Evolutionary conservation across 2,888 invertebrate species (phyloP), one percentile per base, ranked within the genome.

Genomic region (Diplazon laetatorius): DNA sequence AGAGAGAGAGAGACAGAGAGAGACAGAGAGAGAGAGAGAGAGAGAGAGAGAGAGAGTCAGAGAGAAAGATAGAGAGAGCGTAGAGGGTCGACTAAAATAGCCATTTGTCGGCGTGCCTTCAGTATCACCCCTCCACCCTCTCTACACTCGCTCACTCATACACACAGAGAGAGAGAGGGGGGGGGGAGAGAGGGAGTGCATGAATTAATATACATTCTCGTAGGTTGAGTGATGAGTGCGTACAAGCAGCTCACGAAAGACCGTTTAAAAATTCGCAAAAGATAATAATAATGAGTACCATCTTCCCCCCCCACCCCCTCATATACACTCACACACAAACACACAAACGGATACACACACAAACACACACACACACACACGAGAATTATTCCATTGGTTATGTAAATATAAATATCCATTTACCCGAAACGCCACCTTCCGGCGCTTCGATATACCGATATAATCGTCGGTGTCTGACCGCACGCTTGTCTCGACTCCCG

Each of bases 191-290:
- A n/a, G n/a, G n/a, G n/a, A n/a, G n/a, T 48, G 48, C 16, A 14
- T 1, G 25, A 25, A 37, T 14, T 22, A 55, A 55, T 66, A 70
- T 35, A 76, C 69, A 76, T 46, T 70, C 55, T 59, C 60, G 70
- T 60, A 62, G 44, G 48, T 39, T 44, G 55, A 76, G 74, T 71
- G 81, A 81, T 81, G 81, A 81, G 76, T 74, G 78, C 70, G 73
- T 81, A 79, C 55, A 63, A 69, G 68, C n/a, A 66, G 50, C 70
- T 48, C 80, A 81, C 78, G 81, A 78, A 79, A 68, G 65, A 70
- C 66, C 81, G 78, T 76, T 79, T 76, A 81, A 81, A n/a, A 81
- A 78, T 79, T 81, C 65, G 37, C 76, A 68, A 76, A 42, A 78
- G 44, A 69, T 57, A 69, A 71, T 71, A 62, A 62, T 71, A 62